These are phyloP conservation scores for Aplochiton taeniatus DNA, from an alignment of 2,797 vertebrate species.

Conservation along the genomic window DNA sequence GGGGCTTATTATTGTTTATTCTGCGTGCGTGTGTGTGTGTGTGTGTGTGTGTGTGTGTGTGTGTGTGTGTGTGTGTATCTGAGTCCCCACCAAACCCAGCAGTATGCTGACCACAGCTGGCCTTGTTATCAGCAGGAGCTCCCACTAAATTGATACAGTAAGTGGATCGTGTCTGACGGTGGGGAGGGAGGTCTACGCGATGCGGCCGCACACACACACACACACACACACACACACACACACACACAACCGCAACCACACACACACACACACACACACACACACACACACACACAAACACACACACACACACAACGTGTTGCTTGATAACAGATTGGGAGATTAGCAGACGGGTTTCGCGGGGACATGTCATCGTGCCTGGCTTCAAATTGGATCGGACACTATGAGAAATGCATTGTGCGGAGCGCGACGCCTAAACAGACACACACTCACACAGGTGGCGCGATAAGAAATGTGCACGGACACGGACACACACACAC, in stretches of 20 bases:
- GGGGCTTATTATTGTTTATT: not conserved
- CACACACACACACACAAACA: not conserved
- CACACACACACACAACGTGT: not conserved
- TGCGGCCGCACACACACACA: not conserved
- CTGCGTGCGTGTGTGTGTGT: not conserved
- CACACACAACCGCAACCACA: not conserved
- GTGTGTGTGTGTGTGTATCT: not conserved
- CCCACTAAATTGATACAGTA: no score
- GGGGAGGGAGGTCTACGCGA: not conserved
- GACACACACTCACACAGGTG: not conserved
- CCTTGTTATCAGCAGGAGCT: no score
- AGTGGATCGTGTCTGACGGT: no score
- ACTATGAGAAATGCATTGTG: no score
- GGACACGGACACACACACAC: constrained; percentile 3
- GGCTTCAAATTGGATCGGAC: no score
- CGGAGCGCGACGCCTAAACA: no score
- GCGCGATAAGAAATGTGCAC: no score
- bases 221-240: not conserved
- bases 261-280: not conserved
- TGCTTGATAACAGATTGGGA: no score
- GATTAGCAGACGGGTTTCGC: no score
- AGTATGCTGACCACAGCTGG: constrained; percentile 5
- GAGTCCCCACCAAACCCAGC: not conserved
- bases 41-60: not conserved
- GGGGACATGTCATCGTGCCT: no score